Evolutionary conservation across 1,140 invertebrate species (phyloP), one percentile per base, ranked within the genome.

Genomic region (Myzus persicae): DNA sequence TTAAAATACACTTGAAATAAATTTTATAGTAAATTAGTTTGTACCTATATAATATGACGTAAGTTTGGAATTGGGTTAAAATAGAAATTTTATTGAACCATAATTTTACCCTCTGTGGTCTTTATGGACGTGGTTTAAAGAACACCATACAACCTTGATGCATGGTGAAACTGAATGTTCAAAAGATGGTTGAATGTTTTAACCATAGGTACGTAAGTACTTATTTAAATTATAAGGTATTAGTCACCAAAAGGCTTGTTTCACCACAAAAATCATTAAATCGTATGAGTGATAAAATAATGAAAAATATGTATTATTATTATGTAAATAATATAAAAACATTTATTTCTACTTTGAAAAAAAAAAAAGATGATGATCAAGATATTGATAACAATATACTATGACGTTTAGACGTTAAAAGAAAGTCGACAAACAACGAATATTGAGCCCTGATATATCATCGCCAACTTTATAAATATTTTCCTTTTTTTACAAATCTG

Each of bases 51-150:
- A 48, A 51, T 51, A 51, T 90, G 51, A 90, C 38, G 89, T 42
- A 59, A 90, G 51, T 90, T 59, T 26, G 11, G 40, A 90, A 42
- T 90, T 46, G 59, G 51, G 51, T 90, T 90, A 90, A 31, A 67
- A 42, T n/a, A 59, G 48, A 67, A 90, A 90, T 42, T 40, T 11
- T 31, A 40, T 67, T 11, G 31, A 67, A 90, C 89, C 26, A 8
- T 40, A 9, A 26, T 90, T 90, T 90, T 59, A 90, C 54, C 89
- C 51, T 90, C 14, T 90, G 89, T 67, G 51, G 89, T 90, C 31
- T 90, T 90, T 3, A 31, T 42, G 9, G 6, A 59, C 48, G 38
- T 67, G 38, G 51, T 44, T 67, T 67, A 31, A 59, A 59, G 24
- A 24, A 59, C 9, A 40, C 22, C 14, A 40, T n/a, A 42, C 9